phyloP scores from a whole-genome alignment of 1,140 invertebrate species.

The Hypsibius dujardini region DNA sequence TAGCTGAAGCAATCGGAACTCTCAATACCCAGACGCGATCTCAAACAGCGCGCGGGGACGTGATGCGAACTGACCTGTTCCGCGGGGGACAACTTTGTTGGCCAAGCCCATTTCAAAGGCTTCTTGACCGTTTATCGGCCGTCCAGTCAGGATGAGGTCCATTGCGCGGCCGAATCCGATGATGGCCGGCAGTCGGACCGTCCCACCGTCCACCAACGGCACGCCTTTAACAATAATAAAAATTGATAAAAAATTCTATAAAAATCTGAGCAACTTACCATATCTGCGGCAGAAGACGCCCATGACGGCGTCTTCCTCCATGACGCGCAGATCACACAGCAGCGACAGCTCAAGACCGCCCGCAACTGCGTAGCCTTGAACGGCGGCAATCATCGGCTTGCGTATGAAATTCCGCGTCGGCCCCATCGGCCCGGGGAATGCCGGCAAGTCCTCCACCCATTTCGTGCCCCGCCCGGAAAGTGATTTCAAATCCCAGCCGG shows the following conservation, averaged over 20 bases:
- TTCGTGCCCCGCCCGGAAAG: conserved; percentile 35
- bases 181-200: conserved; percentile 52
- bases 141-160: conserved; percentile 68
- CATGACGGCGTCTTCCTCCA: conserved; percentile 61
- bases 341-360: conserved; percentile 72
- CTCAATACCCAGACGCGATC: neutral
- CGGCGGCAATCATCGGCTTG: conserved; percentile 66
- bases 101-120: conserved; percentile 59
- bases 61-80: conserved; percentile 46
- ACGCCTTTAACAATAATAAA: conserved; percentile 41
- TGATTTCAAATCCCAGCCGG: conserved; percentile 55
- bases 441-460: conserved; percentile 19
- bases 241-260: conserved; percentile 21
- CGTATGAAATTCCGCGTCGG: conserved; percentile 45
- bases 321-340: conserved; percentile 68
- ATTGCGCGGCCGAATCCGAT: conserved; percentile 66
- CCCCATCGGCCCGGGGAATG: conserved; percentile 32
- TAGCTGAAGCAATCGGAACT: conserved; percentile 34
- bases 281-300: conserved; percentile 66
- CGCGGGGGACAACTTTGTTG: conserved; percentile 53
- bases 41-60: neutral
- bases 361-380: conserved; percentile 69
- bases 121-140: conserved; percentile 51
- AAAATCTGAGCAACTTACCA: conserved; percentile 40
- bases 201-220: conserved; percentile 62